Evolutionary conservation across 2,113 vertebrate species (phyloP), one percentile per base, ranked within the genome.

Genomic region (Porphyrio hochstetteri): DNA sequence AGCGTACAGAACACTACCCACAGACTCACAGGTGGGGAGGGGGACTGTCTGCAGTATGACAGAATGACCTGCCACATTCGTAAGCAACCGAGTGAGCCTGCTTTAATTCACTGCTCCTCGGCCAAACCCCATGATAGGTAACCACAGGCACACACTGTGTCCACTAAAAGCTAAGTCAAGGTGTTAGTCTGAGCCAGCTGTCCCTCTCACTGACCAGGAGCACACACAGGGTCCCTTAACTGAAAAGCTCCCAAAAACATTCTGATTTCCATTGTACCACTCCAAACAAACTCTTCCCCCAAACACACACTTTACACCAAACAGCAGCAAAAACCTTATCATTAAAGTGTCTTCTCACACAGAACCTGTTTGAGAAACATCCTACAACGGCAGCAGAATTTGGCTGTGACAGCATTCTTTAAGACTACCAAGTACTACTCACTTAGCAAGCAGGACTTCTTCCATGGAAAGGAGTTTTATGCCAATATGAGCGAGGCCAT

Each of bases 71-170:
- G 74, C 68, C 56, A 64, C n/a, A 21, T 27, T 0, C n/a, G 57
- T 19, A 18, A 80, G 89, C n/a, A n/a, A 6, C 50, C 1, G 27
- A 78, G 70, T 9, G 29, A 76, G 63, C 50, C 74, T 10, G 0
- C 36, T 42, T 35, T 0, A 48, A 76, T 2, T 53, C 61, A 13
- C n/a, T 29, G 61, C 40, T 81, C 63, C 52, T 19, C 12, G 31
- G 57, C 63, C 57, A 42, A 29, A 44, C 13, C 0, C 8, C 12
- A 1, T 0, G 15, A 8, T 1, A 52, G 13, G 28, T 7, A 23
- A 4, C 50, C 82, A 18, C 1, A 25, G 4, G 44, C 56, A 24
- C n/a, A 1, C 33, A 1, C 6, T 6, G 6, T 28, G 42, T 5
- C 33, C 59, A 3, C 8, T 19, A 10, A 35, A 63, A 27, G 38